Conservation (phyloP, 2,797 vertebrate species). For the Oreortyx pictus region DNA sequence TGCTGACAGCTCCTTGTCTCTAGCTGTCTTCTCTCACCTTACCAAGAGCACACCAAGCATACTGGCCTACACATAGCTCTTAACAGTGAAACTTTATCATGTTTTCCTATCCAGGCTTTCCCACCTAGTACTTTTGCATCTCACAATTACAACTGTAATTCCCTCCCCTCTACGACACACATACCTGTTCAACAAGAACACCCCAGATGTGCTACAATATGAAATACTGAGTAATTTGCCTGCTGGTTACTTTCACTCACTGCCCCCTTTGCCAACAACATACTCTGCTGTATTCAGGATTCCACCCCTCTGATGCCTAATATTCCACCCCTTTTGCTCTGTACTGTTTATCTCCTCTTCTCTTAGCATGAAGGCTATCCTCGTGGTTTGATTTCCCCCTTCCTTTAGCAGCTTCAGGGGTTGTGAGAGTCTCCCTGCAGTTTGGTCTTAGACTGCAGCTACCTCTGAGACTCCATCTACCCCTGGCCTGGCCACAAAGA, state of each 20-base stretch:
- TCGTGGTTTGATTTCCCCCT: not conserved
- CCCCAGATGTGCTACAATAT: not conserved
- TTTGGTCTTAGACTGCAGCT: not conserved
- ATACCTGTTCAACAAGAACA: not conserved
- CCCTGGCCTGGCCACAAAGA: not conserved
- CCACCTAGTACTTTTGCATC: not conserved
- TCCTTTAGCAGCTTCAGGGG: not conserved
- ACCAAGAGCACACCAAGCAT: not conserved
- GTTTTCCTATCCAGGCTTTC: not conserved
- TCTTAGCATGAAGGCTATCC: not conserved
- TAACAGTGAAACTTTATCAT: not conserved
- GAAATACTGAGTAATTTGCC: not conserved
- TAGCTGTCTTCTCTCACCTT: not conserved
- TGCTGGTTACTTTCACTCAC: not conserved
- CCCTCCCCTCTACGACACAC: not conserved
- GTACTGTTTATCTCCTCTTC: not conserved
- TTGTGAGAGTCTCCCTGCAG: not conserved
- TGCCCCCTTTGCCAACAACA: not conserved
- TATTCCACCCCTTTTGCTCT: not conserved
- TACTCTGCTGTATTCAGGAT: not conserved
- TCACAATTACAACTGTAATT: not conserved
- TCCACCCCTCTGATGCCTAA: not conserved
- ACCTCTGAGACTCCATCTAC: not conserved
- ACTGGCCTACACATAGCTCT: not conserved
- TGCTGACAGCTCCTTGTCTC: accelerated